Conservation (phyloP, 2,113 vertebrate species). For the Archilochus colubris region DNA sequence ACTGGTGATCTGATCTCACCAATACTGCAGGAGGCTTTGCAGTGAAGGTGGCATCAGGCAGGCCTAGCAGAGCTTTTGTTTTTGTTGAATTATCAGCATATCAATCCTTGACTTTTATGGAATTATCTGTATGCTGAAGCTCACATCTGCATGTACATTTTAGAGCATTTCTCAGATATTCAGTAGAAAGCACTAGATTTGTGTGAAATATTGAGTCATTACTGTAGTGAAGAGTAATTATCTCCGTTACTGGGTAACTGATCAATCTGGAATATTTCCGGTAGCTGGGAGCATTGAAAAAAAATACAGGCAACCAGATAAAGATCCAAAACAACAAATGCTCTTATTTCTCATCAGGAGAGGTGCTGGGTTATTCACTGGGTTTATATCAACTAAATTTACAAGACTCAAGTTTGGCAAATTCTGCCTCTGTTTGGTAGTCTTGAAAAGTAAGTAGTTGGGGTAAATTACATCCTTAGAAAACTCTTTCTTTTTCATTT, state of each 20-base stretch:
- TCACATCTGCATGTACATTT: not conserved
- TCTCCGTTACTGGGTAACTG: not conserved
- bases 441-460: not conserved
- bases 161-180: not conserved
- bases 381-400: not conserved
- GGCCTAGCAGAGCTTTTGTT: not conserved
- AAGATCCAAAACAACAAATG: not conserved
- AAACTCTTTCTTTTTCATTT: not conserved
- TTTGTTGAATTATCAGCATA: not conserved
- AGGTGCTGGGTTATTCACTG: not conserved
- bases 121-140: not conserved
- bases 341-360: not conserved
- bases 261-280: conserved; percentile 25
- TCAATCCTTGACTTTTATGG: not conserved
- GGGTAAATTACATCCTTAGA: not conserved
- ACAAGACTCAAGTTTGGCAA: not conserved
- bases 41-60: not conserved
- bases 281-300: not conserved
- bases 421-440: not conserved
- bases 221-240: conserved; percentile 7
- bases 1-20: not conserved
- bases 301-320: not conserved
- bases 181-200: not conserved
- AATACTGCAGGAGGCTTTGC: not conserved
- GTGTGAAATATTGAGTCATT: not conserved